Conservation (phyloP, 2,113 vertebrate species). For the Guaruba guarouba region DNA sequence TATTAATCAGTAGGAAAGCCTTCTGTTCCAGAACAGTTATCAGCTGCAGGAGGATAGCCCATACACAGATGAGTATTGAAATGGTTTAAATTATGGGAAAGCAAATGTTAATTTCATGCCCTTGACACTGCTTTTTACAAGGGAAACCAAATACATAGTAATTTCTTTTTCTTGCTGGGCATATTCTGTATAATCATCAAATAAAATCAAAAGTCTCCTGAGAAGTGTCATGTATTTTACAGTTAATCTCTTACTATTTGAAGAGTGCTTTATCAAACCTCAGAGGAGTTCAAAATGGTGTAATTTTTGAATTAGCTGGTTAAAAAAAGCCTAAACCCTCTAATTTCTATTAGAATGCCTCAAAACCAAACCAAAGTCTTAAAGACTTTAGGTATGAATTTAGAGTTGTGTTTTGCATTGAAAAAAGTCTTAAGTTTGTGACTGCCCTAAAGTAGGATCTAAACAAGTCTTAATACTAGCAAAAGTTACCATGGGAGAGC, state of each 20-base stretch:
- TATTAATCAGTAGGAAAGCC: background rate
- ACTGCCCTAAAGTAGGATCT: background rate
- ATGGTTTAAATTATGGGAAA: background rate
- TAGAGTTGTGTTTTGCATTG: background rate
- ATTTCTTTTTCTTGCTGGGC: background rate
- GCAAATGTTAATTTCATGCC: background rate
- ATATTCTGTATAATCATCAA: background rate
- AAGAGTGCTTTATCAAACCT: background rate
- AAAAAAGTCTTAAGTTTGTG: background rate
- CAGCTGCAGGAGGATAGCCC: background rate
- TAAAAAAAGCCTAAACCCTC: background rate
- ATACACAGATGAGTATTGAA: background rate
- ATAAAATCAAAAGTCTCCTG: background rate
- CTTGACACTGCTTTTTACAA: background rate
- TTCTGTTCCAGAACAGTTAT: background rate
- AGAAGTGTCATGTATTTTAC: background rate
- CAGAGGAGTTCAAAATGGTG: background rate
- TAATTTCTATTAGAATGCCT: background rate
- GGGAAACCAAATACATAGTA: background rate
- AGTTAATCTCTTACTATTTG: conserved; percentile 1
- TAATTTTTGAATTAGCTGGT: background rate
- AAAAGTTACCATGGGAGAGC: background rate
- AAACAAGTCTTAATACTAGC: background rate
- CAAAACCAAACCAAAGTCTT: background rate
- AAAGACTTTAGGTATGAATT: background rate